A percentile compares a stretch with the other conserved stretches of the same genome.
These are phyloP conservation scores for Scylla paramamosain DNA, from an alignment of 1,140 invertebrate species.

Conservation along the genomic window DNA sequence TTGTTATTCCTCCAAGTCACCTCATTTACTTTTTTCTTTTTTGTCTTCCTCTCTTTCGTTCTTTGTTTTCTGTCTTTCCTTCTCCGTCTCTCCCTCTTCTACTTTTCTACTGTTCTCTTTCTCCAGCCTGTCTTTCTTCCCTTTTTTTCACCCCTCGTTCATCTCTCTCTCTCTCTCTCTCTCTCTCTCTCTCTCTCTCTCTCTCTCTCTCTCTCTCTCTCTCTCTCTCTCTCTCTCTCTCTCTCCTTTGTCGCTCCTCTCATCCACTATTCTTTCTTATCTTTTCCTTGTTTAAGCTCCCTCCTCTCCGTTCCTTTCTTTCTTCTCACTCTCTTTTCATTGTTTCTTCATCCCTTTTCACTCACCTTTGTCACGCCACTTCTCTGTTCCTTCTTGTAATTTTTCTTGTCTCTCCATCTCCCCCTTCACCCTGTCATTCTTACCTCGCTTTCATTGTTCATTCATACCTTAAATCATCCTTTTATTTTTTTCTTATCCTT, in stretches of 20 bases:
- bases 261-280: not conserved
- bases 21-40: not conserved
- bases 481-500: not conserved
- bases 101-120: not conserved
- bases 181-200: not conserved
- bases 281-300: not conserved
- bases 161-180: too few relatives aligned
- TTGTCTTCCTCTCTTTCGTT: not conserved
- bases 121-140: too few relatives aligned
- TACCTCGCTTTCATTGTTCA: not conserved
- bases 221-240: not conserved
- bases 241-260: not conserved
- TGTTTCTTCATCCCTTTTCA: not conserved
- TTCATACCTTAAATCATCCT: too few relatives aligned
- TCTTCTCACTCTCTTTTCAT: not conserved
- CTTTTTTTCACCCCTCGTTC: not conserved
- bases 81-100: not conserved
- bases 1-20: not conserved
- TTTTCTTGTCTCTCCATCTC: not conserved
- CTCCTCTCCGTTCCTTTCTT: not conserved
- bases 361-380: not conserved
- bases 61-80: not conserved
- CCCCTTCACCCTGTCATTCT: not conserved
- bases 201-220: not conserved
- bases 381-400: not conserved